Evolutionary conservation across 2,888 invertebrate genomes (phyloP).

Genomic region (Drosophila pegasa): DNA sequence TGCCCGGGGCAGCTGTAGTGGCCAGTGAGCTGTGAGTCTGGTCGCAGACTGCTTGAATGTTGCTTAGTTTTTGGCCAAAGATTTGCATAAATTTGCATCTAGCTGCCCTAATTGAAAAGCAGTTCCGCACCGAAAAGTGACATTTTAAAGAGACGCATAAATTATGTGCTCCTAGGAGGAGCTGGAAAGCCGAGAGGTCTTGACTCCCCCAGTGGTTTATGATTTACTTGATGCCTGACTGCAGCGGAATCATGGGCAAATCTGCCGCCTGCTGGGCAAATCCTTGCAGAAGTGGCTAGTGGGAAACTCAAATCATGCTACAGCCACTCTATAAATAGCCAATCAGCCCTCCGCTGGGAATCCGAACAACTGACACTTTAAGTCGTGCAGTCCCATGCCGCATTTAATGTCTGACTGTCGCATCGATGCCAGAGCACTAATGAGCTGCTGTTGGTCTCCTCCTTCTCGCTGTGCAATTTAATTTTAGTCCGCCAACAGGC

Average conservation of each 20-base stretch:
- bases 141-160: conserved; percentile 79
- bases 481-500: conserved; percentile 8
- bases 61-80: conserved; percentile 77
- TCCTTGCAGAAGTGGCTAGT: conserved; percentile 21
- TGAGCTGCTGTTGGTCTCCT: conserved; percentile 56
- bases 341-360: conserved; percentile 38
- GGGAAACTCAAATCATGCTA: conserved; percentile 9
- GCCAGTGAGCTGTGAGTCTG: conserved; percentile 28
- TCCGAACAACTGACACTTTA: conserved; percentile 39
- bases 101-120: conserved; percentile 72
- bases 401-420: conserved; percentile 54
- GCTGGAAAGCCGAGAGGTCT: conserved; percentile 8
- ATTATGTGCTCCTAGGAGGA: conserved; percentile 55
- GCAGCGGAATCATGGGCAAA: conserved; percentile 81
- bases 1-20: conserved; percentile 52
- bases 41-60: conserved; percentile 54
- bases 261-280: conserved; percentile 57
- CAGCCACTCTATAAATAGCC: conserved; percentile 44
- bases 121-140: conserved; percentile 60
- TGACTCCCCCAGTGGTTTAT: conserved; percentile 47
- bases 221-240: conserved; percentile 78
- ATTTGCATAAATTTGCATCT: conserved; percentile 79
- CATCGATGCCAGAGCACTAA: conserved; percentile 61
- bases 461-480: conserved; percentile 1
- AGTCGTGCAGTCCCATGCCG: conserved; percentile 11